Percentiles rank a stretch among this genome's conserved stretches.
Evolutionary conservation across 2,113 vertebrate genomes (phyloP).

Genomic region (Coryphaenoides rupestris): DNA sequence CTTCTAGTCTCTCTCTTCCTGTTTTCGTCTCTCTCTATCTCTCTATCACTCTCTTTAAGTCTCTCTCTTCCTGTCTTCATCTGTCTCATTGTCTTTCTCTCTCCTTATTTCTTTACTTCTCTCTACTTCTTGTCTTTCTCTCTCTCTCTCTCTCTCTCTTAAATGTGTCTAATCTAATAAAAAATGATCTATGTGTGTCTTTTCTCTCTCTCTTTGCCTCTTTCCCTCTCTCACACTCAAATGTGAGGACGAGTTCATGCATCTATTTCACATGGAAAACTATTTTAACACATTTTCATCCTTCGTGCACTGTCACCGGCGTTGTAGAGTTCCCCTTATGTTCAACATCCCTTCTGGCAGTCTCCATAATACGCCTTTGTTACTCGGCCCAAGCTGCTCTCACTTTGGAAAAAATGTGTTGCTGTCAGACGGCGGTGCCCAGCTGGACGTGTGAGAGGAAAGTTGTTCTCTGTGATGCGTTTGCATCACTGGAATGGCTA

Average conservation of each 20-base stretch:
- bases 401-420: slow-evolving; percentile 23
- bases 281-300: not conserved
- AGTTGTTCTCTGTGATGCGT: slow-evolving; percentile 26
- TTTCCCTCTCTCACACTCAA: not conserved
- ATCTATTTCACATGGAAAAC: too few relatives aligned
- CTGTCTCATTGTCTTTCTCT: not conserved
- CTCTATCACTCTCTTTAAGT: not conserved
- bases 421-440: slow-evolving; percentile 18
- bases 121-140: not conserved
- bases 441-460: slow-evolving; percentile 51
- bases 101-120: not conserved
- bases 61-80: not conserved
- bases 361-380: slow-evolving; percentile 42
- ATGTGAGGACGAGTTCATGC: too few relatives aligned
- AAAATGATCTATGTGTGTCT: too few relatives aligned
- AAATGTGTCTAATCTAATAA: too few relatives aligned
- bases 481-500: slow-evolving; percentile 48
- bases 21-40: too few relatives aligned
- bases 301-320: slow-evolving; percentile 10
- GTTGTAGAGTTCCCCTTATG: slow-evolving; percentile 8
- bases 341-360: slow-evolving; percentile 10
- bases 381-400: slow-evolving; percentile 28
- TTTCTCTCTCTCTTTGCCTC: not conserved
- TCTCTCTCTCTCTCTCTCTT: not conserved
- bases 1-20: too few relatives aligned